A percentile compares a stretch with the other conserved stretches of the same genome.
Conservation (phyloP, 1,140 invertebrate genomes). For the Neodiprion virginianus region DNA sequence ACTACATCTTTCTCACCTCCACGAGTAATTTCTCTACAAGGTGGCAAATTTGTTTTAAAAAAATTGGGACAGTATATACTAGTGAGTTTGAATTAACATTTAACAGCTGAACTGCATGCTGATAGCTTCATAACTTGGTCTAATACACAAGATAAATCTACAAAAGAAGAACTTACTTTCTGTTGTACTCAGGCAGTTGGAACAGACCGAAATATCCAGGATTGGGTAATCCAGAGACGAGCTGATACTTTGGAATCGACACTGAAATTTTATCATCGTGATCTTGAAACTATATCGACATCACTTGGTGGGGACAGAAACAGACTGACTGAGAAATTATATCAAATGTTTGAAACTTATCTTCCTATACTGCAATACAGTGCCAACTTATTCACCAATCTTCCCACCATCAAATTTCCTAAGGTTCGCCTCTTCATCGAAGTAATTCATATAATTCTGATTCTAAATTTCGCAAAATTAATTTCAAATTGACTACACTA, state of each 20-base stretch:
- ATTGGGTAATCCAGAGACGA: constrained; percentile 78
- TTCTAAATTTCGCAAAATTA: background rate
- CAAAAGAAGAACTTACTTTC: constrained; percentile 27
- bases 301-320: constrained; percentile 67
- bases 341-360: constrained; percentile 85
- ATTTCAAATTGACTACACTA: too few species aligned
- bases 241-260: constrained; percentile 75
- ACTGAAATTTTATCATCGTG: constrained; percentile 79
- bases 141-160: constrained; percentile 12
- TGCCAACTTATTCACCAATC: constrained; percentile 79
- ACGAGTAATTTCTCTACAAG: constrained; percentile 76
- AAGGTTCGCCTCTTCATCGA: constrained; percentile 64
- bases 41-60: constrained; percentile 83
- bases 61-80: constrained; percentile 80
- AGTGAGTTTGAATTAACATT: constrained; percentile 62
- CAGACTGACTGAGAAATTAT: constrained; percentile 77
- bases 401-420: constrained; percentile 77
- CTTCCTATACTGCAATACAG: constrained; percentile 80
- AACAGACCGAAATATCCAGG: constrained; percentile 83
- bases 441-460: constrained; percentile 23
- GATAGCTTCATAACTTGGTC: constrained; percentile 13
- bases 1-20: constrained; percentile 76
- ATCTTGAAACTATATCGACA: constrained; percentile 72
- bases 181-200: constrained; percentile 72
- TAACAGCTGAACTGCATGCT: constrained; percentile 25